Percentiles rank a stretch among this genome's conserved stretches.
Evolutionary conservation across 2,888 invertebrate genomes (phyloP).

Genomic region (Polydrusus pterygomalis): DNA sequence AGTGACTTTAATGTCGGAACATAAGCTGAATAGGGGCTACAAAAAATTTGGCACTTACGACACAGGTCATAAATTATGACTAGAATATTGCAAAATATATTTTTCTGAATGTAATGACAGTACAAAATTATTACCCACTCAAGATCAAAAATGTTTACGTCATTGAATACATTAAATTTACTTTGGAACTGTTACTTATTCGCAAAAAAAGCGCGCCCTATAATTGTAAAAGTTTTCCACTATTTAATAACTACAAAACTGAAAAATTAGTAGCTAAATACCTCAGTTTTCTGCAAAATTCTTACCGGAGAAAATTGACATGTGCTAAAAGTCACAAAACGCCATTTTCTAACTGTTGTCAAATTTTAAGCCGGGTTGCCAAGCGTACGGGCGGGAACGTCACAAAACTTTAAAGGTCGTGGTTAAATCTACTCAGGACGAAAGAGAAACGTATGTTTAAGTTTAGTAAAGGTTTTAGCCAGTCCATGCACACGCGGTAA

Average conservation of each 20-base stretch:
- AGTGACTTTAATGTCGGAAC: not conserved
- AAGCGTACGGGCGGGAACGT: conserved; percentile 29
- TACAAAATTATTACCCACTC: conserved; percentile 53
- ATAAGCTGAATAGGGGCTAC: not conserved
- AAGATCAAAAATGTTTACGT: conserved; percentile 66
- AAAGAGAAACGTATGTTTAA: not conserved
- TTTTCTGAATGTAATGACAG: conserved; percentile 58
- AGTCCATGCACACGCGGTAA: too few relatives aligned
- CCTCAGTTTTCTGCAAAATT: conserved; percentile 48
- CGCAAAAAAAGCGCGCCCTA: conserved; percentile 24
- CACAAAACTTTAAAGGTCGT: not conserved
- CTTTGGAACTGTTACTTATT: conserved; percentile 17
- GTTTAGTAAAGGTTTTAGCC: not conserved
- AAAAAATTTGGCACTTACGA: conserved; percentile 11
- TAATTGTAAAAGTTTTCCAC: conserved; percentile 8
- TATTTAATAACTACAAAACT: conserved; percentile 8
- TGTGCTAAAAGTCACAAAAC: conserved; percentile 70
- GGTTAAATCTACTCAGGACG: not conserved
- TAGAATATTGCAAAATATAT: conserved; percentile 46
- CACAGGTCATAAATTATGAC: conserved; percentile 18
- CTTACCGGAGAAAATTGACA: conserved; percentile 71
- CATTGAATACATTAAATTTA: conserved; percentile 56
- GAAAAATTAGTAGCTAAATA: conserved; percentile 28
- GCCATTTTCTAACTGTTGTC: conserved; percentile 66
- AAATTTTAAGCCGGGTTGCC: conserved; percentile 11